Evolutionary conservation across 2,888 invertebrate genomes (phyloP).

Genomic region (Hoplodrina blanda): DNA sequence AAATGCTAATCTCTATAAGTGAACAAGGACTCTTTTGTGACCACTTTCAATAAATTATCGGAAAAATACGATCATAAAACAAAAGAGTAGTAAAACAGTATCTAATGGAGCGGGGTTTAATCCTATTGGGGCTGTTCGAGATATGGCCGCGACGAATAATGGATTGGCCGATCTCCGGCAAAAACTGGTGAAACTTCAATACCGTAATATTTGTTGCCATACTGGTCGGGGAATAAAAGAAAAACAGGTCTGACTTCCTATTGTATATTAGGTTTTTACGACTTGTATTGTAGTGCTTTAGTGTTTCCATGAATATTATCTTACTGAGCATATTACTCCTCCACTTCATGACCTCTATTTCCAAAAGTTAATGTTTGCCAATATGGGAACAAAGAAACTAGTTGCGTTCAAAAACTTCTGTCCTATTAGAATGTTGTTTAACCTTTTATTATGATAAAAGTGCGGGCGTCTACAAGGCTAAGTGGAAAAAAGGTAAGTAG

Average conservation of each 20-base stretch:
- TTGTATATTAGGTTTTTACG: constrained; percentile 50
- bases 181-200: constrained; percentile 75
- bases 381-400: background rate
- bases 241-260: constrained; percentile 53
- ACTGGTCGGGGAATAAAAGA: constrained; percentile 57
- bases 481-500: too few species aligned
- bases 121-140: constrained; percentile 80
- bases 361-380: background rate
- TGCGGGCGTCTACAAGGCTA: too few species aligned
- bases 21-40: constrained; percentile 72
- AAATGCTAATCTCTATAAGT: constrained; percentile 66
- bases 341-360: background rate
- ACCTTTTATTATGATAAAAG: too few species aligned
- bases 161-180: constrained; percentile 79
- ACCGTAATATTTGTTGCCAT: constrained; percentile 66
- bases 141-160: constrained; percentile 82
- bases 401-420: background rate
- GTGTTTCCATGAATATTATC: constrained; percentile 18
- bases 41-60: constrained; percentile 84
- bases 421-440: too few species aligned
- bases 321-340: constrained; percentile 8
- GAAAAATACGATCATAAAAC: constrained; percentile 84
- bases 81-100: constrained; percentile 85
- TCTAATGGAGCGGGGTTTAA: constrained; percentile 82
- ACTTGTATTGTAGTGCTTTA: constrained; percentile 38